Evolutionary conservation across 2,888 invertebrate species (phyloP).

Genomic region (Eupithecia abbreviata): DNA sequence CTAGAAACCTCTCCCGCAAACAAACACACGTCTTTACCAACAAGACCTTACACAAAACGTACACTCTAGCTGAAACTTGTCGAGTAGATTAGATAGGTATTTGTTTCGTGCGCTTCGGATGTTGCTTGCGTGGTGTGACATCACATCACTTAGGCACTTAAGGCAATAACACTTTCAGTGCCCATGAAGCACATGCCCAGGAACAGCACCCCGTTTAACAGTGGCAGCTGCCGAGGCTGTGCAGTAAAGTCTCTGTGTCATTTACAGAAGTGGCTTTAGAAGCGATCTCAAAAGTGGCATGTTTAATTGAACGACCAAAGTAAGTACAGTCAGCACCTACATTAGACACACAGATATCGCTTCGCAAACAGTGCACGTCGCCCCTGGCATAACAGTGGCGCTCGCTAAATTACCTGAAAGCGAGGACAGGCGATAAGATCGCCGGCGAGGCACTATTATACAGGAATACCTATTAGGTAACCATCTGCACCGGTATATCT

Average conservation of each 20-base stretch:
- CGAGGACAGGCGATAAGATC: constrained; percentile 34
- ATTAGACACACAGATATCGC: background rate
- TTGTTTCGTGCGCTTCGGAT: too few relatives aligned
- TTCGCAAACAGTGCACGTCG: constrained; percentile 6
- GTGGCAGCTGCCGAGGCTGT: too few relatives aligned
- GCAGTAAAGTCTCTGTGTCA: background rate
- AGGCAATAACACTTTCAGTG: background rate
- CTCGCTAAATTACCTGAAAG: constrained; percentile 32
- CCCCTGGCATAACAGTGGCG: constrained; percentile 5
- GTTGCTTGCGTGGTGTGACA: too few relatives aligned
- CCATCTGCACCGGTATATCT: background rate
- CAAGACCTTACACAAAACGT: too few relatives aligned
- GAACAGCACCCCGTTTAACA: too few relatives aligned
- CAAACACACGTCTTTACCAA: too few relatives aligned
- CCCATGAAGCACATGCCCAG: too few relatives aligned
- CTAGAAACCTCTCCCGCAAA: background rate
- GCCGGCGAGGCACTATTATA: constrained; percentile 25
- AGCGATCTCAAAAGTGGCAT: background rate
- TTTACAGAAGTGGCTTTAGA: background rate
- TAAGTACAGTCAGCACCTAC: background rate
- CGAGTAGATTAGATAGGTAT: too few relatives aligned
- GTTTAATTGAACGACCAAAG: background rate
- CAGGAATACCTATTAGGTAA: constrained; percentile 6
- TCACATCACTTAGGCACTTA: too few relatives aligned
- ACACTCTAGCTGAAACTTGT: too few relatives aligned